Base-by-base conservation (phyloP, 2,113 vertebrate genomes). In the Motacilla alba region DNA sequence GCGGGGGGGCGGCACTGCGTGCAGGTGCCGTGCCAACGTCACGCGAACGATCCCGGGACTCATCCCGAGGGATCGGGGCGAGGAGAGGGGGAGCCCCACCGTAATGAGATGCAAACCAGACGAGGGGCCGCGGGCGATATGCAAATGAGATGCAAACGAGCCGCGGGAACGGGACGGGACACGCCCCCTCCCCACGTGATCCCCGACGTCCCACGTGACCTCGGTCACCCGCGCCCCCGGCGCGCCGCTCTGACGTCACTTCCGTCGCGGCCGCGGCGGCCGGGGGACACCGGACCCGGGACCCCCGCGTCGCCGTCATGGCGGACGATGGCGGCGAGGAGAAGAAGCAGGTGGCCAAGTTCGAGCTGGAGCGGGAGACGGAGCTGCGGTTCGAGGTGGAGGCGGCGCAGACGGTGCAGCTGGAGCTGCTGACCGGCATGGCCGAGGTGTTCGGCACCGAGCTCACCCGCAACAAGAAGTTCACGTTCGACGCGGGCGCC, bases 381-480 rank as follows among this genome's bases (percentile, higher is more conserved):
- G 99, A 99, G 95, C 98, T 99, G 86, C 98, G 99, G 4, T 99
- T 99, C 83, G 99, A 99, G 97, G 99, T 99, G 95, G 99, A 99
- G 89, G 97, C 99, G 0, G 98, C 98, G 19, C 99, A 99, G 94
- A 98, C 98, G 13, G 98, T 99, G 37, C 99, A 99, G 83, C 80
- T 99, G 95, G 99, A 99, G 96, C 97, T 99, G 90, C 96, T 99
- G 44, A 97, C 98, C 1, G 99, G 99, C 69, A 98, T 99, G 98
- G 99, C 98, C 2, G 99, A 99, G 97, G 98, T 99, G 56, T 99
- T 99, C 37, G 99, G 99, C 47, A 99, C 99, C 2, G 99, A 99
- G 90, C 98, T 99, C 67, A 99, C 99, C 82, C 98, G 99, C 63
- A 99, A 99, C 97, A 99, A 99, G 97, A 99, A 99, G 89, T 99